Evolutionary conservation across 1,140 invertebrate species (phyloP).

Genomic region (Bombus impatiens): DNA sequence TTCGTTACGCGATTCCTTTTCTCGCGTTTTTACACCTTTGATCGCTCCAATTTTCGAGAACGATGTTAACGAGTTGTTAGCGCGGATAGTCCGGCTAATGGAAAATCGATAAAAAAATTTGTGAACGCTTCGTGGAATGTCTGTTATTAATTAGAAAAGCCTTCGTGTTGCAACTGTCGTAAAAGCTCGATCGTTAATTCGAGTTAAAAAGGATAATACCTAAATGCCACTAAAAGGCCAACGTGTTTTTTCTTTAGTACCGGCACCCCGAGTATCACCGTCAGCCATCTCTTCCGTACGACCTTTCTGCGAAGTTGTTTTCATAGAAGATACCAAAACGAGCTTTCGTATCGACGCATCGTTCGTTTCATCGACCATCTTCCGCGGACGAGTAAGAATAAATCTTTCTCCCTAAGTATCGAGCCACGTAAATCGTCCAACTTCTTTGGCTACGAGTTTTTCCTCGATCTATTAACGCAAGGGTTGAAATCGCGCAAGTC

Average conservation of each 20-base stretch:
- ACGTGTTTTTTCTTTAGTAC: constrained; percentile 13
- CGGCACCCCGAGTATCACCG: not conserved
- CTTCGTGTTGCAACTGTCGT: not conserved
- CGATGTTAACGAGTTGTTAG: not conserved
- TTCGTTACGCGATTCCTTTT: not conserved
- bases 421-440: not conserved
- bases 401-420: too few species aligned
- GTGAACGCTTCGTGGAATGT: not conserved
- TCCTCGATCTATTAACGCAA: not conserved
- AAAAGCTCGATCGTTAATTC: constrained; percentile 15
- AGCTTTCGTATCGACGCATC: not conserved
- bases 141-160: not conserved
- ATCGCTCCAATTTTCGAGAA: not conserved
- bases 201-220: not conserved
- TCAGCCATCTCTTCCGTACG: not conserved
- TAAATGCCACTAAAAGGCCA: constrained; percentile 35
- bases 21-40: too few species aligned
- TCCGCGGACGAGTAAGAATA: not conserved
- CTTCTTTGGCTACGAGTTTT: not conserved
- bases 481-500: fast-evolving
- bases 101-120: not conserved
- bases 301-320: not conserved
- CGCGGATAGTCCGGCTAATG: not conserved
- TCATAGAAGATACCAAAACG: not conserved
- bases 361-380: not conserved